Base-by-base conservation (phyloP, 2,113 vertebrate genomes). In the Chrysochloris asiatica region DNA sequence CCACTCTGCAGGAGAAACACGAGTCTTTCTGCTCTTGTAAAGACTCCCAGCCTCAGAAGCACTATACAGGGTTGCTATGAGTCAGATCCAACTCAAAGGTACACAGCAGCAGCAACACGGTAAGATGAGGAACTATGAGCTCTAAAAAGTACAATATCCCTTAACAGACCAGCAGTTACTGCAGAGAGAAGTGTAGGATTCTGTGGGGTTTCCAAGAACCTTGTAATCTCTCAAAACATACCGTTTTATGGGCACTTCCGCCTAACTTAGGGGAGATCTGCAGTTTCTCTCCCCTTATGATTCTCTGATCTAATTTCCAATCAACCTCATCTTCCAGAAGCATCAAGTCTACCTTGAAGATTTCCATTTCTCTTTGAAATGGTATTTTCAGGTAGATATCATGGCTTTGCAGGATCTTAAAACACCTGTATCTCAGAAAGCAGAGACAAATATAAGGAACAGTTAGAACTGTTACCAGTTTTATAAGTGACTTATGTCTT, bases 181-280 rank as follows among this genome's bases (percentile, higher is more conserved):
- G 7, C 8, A n/a, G 21, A 87, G 63, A 85, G 43, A 41, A 28
- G 22, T 75, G 1, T 14, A 65, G 17, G 30, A 77, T 33, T 4
- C 9, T 45, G 30, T 30, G n/a, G 8, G 1, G 54, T 67, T 67
- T 54, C n/a, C 24, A 83, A 71, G 69, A 43, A 61, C 4, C 33
- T 3, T 33, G 2, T 50, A 22, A 12, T n/a, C 54, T 13, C 24
- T 56, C 19, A 56, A 22, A 21, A 19, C 19, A 56, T 16, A 16
- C 54, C 11, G 24, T 65, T 38, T 6, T 16, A 4, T 48, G 22
- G 33, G 3, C 12, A 1, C 0, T 7, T 48, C 2, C 4, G 19
- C 22, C 13, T 30, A 33, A 65, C 30, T 77, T 47, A 72, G 65
- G 24, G 33, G 43, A 52, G 2, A 5, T n/a, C 24, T 47, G 21